Base-by-base conservation (phyloP, 2,888 invertebrate genomes). In the Diarsia dahlii region DNA sequence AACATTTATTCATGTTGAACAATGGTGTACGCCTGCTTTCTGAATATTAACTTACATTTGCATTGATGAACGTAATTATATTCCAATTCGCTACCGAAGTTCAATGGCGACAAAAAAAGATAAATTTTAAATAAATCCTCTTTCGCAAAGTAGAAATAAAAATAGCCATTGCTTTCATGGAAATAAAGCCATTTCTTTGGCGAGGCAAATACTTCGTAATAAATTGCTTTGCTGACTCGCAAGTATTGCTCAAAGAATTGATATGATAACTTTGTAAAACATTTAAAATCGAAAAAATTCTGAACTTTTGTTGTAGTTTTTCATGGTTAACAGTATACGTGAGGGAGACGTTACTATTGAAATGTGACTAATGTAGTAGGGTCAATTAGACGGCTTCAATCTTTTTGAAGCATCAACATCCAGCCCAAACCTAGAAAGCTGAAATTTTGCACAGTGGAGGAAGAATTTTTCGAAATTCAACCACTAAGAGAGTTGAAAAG, bases 1-100 rank as follows among this genome's bases (percentile, higher is more conserved):
- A 80, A 48, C 69, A 68, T 39, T 39, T 78, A 78, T 84, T 81
- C 71, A 80, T 75, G 63, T 69, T 12, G 63, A 58, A 66, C n/a
- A 80, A 65, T 74, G 67, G 23, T 13, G 39, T n/a, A 39, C 39
- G 10, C 23, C 60, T 62, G 68, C 39, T 71, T 82, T 75, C 58
- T 72, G 1, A 78, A 63, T 81, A 58, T 67, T 56, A 68, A 23
- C 23, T 10, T n/a, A 46, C 48, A 67, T 72, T 72, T 76, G 52
- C 69, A 81, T 76, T 71, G 64, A 74, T 58, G 34, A 76, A 65
- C 54, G 60, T 65, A 58, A 71, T 71, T 71, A 46, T 56, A 70
- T 81, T 84, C 60, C 18, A 18, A 62, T 70, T 80, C 13, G 46
- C 48, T 77, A 50, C 23, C 20, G n/a, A 66, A 71, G 45, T 60